phyloP scores from a whole-genome alignment of 1,140 invertebrate genomes.

The Drosophila ambigua region DNA sequence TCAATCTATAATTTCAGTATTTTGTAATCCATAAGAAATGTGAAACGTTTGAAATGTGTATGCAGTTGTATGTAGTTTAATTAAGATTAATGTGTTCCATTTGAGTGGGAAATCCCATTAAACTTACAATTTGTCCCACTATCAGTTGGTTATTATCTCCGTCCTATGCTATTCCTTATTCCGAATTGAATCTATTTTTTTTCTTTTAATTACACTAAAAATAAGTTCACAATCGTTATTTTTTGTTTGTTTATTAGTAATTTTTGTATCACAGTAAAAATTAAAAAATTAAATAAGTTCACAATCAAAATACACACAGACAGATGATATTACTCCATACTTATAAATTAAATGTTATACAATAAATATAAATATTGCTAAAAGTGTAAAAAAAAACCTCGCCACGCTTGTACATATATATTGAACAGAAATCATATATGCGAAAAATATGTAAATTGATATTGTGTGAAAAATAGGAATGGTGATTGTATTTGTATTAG shows the following conservation, averaged over 20 bases:
- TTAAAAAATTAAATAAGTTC: conserved; percentile 74
- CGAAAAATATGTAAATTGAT: conserved; percentile 23
- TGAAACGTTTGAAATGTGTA: background rate
- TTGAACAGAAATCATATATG: background rate
- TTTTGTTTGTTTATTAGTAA: conserved; percentile 59
- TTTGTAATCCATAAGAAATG: background rate
- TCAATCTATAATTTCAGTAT: conserved; percentile 24
- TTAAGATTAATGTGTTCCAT: no score
- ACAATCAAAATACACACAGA: conserved; percentile 74
- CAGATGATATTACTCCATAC: conserved; percentile 70
- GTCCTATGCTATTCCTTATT: no score
- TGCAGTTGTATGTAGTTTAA: no score
- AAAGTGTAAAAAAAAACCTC: conserved; percentile 50
- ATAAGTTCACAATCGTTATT: conserved; percentile 45
- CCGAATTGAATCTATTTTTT: background rate
- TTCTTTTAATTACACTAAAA: conserved; percentile 8
- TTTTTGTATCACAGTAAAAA: conserved; percentile 78
- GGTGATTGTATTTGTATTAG: conserved; percentile 49
- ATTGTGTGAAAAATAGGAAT: conserved; percentile 70
- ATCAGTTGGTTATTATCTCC: no score
- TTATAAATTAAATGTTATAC: conserved; percentile 64
- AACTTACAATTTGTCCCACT: no score
- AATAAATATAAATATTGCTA: conserved; percentile 68
- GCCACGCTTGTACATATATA: no score
- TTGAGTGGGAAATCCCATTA: no score